phyloP scores from a whole-genome alignment of 2,113 vertebrate species.

The Phyllopteryx taeniolatus region DNA sequence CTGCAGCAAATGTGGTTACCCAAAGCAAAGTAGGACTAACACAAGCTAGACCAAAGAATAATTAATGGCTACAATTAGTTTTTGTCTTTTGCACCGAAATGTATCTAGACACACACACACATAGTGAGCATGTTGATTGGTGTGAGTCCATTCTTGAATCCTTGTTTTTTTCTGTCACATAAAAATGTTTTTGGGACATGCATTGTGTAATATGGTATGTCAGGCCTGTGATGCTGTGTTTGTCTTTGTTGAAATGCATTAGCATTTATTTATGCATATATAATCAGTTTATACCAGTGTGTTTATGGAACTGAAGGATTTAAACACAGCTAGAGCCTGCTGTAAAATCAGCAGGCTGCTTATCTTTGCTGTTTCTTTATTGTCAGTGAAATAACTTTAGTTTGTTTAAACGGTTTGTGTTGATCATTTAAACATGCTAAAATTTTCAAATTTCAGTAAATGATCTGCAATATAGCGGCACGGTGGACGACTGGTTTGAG shows the following conservation, averaged over 20 bases:
- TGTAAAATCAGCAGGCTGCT: neutral
- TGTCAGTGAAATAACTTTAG: neutral
- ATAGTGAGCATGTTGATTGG: neutral
- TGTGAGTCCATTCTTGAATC: neutral
- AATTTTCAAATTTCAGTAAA: neutral
- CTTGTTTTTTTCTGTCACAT: neutral
- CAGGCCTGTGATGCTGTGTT: neutral
- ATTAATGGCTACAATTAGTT: neutral
- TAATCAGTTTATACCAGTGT: neutral
- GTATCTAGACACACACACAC: neutral
- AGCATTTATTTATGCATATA: constrained; percentile 2
- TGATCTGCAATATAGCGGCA: neutral
- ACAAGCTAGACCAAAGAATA: neutral
- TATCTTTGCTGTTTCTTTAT: neutral
- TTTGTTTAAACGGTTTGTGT: constrained; percentile 20
- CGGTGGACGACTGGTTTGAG: no score
- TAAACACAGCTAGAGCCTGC: neutral
- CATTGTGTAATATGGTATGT: neutral
- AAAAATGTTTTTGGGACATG: no score
- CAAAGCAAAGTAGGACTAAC: neutral
- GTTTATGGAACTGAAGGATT: constrained; percentile 2
- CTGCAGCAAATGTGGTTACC: neutral
- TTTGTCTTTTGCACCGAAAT: neutral
- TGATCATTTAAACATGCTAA: neutral
- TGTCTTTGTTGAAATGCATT: neutral